phyloP scores from a whole-genome alignment of 2,113 vertebrate species.

The Petrocephalus microphthalmus region DNA sequence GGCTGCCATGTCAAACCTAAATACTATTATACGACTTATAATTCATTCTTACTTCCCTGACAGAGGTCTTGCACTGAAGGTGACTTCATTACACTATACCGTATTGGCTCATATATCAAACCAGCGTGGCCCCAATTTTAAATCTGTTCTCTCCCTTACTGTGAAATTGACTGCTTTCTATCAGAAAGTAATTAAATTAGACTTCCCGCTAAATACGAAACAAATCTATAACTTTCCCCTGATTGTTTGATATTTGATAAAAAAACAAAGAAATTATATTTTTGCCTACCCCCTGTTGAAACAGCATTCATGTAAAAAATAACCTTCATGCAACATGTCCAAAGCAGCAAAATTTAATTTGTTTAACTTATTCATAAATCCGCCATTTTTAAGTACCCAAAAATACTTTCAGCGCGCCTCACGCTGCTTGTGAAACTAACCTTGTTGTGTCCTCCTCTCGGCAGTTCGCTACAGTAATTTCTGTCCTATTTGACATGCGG shows the following conservation, averaged over 20 bases:
- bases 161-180: constrained; percentile 67
- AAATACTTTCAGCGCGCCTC: not conserved
- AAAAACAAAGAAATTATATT: not conserved
- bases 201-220: constrained; percentile 59
- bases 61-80: constrained; percentile 69
- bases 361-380: not conserved
- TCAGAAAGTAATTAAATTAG: constrained; percentile 79
- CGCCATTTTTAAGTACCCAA: not conserved
- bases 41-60: constrained; percentile 63
- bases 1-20: constrained; percentile 55
- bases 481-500: not conserved
- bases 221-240: constrained; percentile 18
- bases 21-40: constrained; percentile 61
- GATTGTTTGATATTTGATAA: constrained; percentile 5
- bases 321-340: not conserved
- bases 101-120: constrained; percentile 76
- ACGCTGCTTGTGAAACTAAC: not conserved
- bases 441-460: not conserved
- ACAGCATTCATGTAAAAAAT: constrained; percentile 4
- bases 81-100: constrained; percentile 73
- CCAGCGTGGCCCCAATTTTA: constrained; percentile 46
- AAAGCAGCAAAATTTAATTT: not conserved
- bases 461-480: not conserved
- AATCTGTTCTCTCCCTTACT: constrained; percentile 54
- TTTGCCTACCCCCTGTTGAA: not conserved